Conservation (phyloP, 1,140 invertebrate species). For the Achroia grisella region DNA sequence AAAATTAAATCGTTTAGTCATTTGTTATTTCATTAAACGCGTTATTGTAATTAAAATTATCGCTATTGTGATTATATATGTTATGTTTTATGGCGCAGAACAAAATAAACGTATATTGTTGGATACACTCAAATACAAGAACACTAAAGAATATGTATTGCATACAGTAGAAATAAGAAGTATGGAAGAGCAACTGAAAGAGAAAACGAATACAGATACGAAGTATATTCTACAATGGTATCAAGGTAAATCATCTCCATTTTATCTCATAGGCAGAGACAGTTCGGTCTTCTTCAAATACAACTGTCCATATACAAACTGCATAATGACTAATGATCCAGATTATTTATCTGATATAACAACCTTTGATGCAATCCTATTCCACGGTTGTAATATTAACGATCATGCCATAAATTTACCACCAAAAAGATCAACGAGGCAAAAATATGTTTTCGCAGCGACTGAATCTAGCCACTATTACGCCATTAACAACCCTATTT, state of each 20-base stretch:
- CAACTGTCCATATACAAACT: constrained; percentile 34
- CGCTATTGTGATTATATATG: too few species aligned
- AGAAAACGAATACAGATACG: too few species aligned
- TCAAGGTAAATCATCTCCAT: constrained; percentile 14
- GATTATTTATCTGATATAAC: constrained; percentile 17
- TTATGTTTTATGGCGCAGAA: too few species aligned
- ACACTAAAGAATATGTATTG: too few species aligned
- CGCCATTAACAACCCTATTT: constrained; percentile 26
- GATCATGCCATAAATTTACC: constrained; percentile 24
- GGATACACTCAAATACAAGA: too few species aligned
- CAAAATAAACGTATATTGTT: too few species aligned
- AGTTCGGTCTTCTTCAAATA: constrained; percentile 27
- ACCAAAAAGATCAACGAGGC: constrained; percentile 18
- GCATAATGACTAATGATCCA: constrained; percentile 32
- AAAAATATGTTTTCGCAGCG: constrained; percentile 55
- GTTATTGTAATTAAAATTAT: too few species aligned
- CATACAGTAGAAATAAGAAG: too few species aligned
- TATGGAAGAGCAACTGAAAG: too few species aligned
- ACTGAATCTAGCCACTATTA: constrained; percentile 52
- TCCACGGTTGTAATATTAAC: constrained; percentile 36
- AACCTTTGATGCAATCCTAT: constrained; percentile 39
- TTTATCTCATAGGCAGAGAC: constrained; percentile 30
- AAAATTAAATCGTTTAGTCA: too few species aligned
- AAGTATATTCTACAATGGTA: constrained; percentile 2
- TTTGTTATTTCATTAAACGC: too few species aligned